Conservation (phyloP, 92 coral and sea anemone genomes). For the Pocillopora meandrina region DNA sequence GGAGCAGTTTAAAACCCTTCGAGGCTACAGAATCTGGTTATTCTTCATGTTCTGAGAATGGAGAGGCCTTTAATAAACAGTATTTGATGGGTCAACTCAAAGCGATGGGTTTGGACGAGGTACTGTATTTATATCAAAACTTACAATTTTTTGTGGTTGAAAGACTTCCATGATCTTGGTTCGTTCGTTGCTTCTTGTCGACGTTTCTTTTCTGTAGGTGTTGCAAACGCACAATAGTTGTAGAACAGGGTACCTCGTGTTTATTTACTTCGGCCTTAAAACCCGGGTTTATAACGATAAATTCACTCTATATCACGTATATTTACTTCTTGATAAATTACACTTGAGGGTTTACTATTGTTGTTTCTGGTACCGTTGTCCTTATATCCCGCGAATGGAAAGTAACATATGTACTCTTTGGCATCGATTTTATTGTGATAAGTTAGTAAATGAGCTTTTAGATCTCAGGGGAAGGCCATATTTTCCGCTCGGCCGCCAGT, state of each 20-base stretch:
- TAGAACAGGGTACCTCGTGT: background rate
- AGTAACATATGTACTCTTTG: conserved; percentile 4
- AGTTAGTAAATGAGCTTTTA: background rate
- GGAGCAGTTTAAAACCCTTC: conserved; percentile 82
- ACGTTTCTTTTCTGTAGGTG: background rate
- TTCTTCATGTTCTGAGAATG: conserved; percentile 81
- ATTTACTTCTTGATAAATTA: conserved; percentile 21
- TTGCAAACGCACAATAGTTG: background rate
- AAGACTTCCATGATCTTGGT: background rate
- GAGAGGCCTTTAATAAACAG: conserved; percentile 69
- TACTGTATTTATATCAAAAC: background rate
- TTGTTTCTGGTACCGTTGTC: conserved; percentile 8
- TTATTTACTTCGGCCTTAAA: background rate
- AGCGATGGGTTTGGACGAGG: conserved; percentile 82
- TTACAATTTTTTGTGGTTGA: background rate
- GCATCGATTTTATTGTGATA: background rate
- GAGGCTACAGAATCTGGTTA: conserved; percentile 86
- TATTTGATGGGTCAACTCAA: conserved; percentile 69
- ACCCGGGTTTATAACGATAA: conserved; percentile 8
- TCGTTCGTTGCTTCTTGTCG: background rate
- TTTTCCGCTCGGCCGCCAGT: conserved; percentile 20
- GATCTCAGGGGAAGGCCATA: background rate
- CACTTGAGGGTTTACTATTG: conserved; percentile 15
- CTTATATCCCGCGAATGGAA: conserved; percentile 3
- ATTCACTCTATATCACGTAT: conserved; percentile 2